These are phyloP conservation scores for Lycaena phlaeas DNA, from an alignment of 2,888 invertebrate species.

Conservation along the genomic window DNA sequence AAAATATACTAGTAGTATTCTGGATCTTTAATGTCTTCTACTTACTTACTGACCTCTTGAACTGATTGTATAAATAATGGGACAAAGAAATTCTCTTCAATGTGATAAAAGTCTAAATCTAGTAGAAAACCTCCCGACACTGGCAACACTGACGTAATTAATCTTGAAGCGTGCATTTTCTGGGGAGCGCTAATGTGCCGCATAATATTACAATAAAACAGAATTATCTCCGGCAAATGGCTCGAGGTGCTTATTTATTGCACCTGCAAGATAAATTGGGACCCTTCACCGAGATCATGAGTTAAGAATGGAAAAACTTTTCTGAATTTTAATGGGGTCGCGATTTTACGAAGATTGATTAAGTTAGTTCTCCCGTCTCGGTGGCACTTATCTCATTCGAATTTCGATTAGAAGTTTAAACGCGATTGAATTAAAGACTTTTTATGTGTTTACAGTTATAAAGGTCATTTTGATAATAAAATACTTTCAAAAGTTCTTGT, in stretches of 20 bases:
- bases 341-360: slow-evolving; percentile 1
- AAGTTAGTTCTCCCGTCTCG: neutral
- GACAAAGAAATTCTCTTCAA: no score
- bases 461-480: no score
- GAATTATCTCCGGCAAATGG: slow-evolving; percentile 45
- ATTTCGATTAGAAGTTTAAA: neutral
- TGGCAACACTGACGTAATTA: slow-evolving; percentile 16
- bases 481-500: no score
- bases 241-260: slow-evolving; percentile 42
- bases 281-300: neutral
- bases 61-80: no score
- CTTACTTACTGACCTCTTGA: no score
- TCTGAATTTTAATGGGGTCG: neutral
- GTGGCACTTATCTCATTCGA: neutral
- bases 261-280: slow-evolving; percentile 28
- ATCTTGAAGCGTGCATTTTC: slow-evolving; percentile 22
- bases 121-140: neutral
- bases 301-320: neutral
- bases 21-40: no score
- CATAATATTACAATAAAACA: slow-evolving; percentile 57
- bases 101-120: no score
- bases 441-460: neutral
- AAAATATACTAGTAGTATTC: no score
- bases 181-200: slow-evolving; percentile 37
- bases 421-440: neutral